Percentiles rank a stretch among this genome's conserved stretches.
Evolutionary conservation across 2,888 invertebrate genomes (phyloP).

Genomic region (Cecidostiba fungosa): DNA sequence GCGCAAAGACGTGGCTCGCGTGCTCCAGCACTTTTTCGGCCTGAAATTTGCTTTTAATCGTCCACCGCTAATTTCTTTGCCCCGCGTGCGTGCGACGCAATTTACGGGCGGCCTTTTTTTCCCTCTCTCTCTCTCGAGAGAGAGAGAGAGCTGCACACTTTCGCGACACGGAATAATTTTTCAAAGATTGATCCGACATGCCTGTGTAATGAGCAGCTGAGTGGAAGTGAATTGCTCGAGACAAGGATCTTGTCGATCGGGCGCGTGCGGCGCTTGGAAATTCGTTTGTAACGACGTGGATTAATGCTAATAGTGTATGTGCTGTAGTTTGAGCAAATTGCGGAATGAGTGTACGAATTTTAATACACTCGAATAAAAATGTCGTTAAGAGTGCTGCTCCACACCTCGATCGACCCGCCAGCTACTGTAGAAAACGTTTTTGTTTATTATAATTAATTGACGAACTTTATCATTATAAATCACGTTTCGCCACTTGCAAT

Average conservation of each 20-base stretch:
- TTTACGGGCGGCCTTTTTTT: not conserved
- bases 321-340: not conserved
- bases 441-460: too few relatives aligned
- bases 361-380: too few relatives aligned
- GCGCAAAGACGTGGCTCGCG: constrained; percentile 1
- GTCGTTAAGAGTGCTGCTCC: too few relatives aligned
- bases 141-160: not conserved
- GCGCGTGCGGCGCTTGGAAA: not conserved
- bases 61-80: constrained; percentile 30
- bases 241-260: not conserved
- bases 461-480: too few relatives aligned
- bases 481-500: too few relatives aligned
- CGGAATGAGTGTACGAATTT: not conserved
- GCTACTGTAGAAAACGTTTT: too few relatives aligned
- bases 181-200: not conserved
- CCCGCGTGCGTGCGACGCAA: constrained; percentile 8
- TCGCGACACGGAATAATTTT: not conserved
- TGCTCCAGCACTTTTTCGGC: not conserved
- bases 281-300: not conserved
- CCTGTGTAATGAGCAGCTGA: not conserved
- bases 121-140: too few relatives aligned
- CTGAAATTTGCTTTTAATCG: constrained; percentile 38
- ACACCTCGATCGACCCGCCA: too few relatives aligned
- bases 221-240: not conserved
- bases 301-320: not conserved